Base-by-base conservation (phyloP, 2,888 invertebrate genomes). In the Tipula lateralis region DNA sequence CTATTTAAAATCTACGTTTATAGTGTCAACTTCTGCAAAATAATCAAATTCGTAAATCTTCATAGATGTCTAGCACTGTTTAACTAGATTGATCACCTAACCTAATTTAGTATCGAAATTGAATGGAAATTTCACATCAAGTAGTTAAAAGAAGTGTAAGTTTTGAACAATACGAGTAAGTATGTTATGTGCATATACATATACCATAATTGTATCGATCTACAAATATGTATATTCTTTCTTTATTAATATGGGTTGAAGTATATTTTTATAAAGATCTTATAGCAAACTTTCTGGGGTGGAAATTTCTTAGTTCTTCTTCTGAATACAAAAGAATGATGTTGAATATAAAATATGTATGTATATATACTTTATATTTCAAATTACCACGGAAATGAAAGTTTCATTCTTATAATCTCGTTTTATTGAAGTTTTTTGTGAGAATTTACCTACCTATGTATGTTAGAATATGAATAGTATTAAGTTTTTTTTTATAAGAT, bases 361-460 rank as follows among this genome's bases (percentile, higher is more conserved):
- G 4, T n/a, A 9, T 24, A 66, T 24, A 66, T 66, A 24, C 66
- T 66, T 66, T 12, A 19, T 50, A 66, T 19, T 66, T 66, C 19
- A 24, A 24, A 66, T 66, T 66, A 66, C 66, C 66, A 66, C 66
- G 66, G 66, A 66, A 66, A 66, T 66, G 66, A 66, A 66, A 66
- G 66, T 66, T 66, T 66, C 24, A 66, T 19, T 66, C 24, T 66
- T 66, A 9, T 24, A 66, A n/a, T 66, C 66, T 66, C 12, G 66
- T 19, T 24, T 6, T 66, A 66, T 66, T 66, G 44, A 50, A 24
- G 19, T 66, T 66, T 66, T 24, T 66, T 66, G 66, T 66, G 66
- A 66, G 66, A 66, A 66, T 66, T 66, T 39, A n/a, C n/a, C 19
- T 66, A 66, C 24, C 24, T 66, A 66, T 66, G 66, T 66, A 66